Evolutionary conservation across 2,113 vertebrate genomes (phyloP).

Genomic region (Burhinus oedicnemus): DNA sequence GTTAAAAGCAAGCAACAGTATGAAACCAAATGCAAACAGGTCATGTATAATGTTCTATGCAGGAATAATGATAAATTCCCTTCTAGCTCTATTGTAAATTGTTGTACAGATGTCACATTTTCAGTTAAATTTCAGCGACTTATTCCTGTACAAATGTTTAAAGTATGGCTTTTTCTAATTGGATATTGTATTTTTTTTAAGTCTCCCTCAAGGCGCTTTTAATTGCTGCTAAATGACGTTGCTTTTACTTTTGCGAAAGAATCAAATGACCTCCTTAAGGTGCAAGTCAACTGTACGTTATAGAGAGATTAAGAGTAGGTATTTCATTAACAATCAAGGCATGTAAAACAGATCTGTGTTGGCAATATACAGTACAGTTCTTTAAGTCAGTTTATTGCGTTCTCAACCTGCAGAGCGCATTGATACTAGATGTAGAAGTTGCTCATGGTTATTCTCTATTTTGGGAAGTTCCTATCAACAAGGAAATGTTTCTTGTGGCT

Average conservation of each 20-base stretch:
- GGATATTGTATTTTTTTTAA: slow-evolving; percentile 90
- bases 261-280: slow-evolving; percentile 89
- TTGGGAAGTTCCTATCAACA: slow-evolving; percentile 75
- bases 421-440: slow-evolving; percentile 73
- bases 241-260: slow-evolving; percentile 88
- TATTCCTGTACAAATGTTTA: slow-evolving; percentile 91
- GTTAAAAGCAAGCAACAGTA: slow-evolving; percentile 82
- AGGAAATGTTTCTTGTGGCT: slow-evolving; percentile 79
- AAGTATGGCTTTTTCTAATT: slow-evolving; percentile 87
- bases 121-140: slow-evolving; percentile 90
- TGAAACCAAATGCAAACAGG: slow-evolving; percentile 93
- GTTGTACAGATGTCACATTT: slow-evolving; percentile 93
- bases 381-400: slow-evolving; percentile 65
- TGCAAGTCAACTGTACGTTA: slow-evolving; percentile 87
- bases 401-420: slow-evolving; percentile 65
- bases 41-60: slow-evolving; percentile 92
- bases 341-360: slow-evolving; percentile 71
- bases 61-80: slow-evolving; percentile 94
- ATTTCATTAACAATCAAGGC: slow-evolving; percentile 76
- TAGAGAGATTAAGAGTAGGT: slow-evolving; percentile 70
- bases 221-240: slow-evolving; percentile 92
- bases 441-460: slow-evolving; percentile 73
- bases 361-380: slow-evolving; percentile 70
- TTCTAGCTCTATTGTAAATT: slow-evolving; percentile 92
- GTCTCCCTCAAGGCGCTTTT: slow-evolving; percentile 84